A percentile compares a stretch with the other conserved stretches of the same genome.
Evolutionary conservation across 1,140 invertebrate species (phyloP).

Genomic region (Tyrophagus putrescentiae): DNA sequence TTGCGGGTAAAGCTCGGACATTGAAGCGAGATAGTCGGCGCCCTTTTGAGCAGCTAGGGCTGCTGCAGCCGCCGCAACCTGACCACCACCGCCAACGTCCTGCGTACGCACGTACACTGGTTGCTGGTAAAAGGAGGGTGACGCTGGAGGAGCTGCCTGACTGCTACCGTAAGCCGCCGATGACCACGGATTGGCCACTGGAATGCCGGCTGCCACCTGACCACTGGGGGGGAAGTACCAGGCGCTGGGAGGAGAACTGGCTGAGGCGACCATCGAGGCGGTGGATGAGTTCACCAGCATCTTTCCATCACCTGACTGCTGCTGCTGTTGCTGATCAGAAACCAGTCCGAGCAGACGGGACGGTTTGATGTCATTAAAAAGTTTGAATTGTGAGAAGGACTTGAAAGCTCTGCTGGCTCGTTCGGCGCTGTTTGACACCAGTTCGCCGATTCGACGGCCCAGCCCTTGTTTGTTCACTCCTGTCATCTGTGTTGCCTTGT

Average conservation of each 20-base stretch:
- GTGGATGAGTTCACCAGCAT: not conserved
- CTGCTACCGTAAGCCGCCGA: no score
- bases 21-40: no score
- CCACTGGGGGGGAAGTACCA: not conserved
- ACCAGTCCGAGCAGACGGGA: not conserved
- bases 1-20: no score
- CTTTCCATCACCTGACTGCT: not conserved
- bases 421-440: conserved; percentile 10
- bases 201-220: no score
- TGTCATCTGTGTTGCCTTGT: no score
- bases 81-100: not conserved
- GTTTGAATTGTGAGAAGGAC: conserved; percentile 6
- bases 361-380: conserved; percentile 9
- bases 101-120: conserved; percentile 3
- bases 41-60: no score
- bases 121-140: not conserved
- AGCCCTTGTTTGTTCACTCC: not conserved
- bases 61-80: no score
- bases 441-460: conserved; percentile 12
- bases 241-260: not conserved
- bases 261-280: no score
- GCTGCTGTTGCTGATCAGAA: not conserved
- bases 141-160: not conserved
- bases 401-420: conserved; percentile 5
- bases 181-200: not conserved